Evolutionary conservation across 2,888 invertebrate genomes (phyloP), one percentile per base, ranked within the genome.

Genomic region (Isotomurus palustris): DNA sequence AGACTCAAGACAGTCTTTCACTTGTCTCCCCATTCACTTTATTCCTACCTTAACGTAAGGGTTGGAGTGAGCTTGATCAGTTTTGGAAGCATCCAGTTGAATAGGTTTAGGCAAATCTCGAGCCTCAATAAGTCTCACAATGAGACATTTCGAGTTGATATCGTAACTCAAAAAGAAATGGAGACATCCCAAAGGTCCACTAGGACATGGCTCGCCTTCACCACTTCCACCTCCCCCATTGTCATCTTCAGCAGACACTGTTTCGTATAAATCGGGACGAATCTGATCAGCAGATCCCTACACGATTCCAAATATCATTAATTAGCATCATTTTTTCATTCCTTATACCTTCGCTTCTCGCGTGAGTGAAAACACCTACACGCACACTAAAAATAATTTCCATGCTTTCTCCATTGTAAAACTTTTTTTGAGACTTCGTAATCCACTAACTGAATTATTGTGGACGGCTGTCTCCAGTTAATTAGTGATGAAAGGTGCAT

Each of bases 31-130:
- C n/a, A n/a, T n/a, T n/a, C n/a, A n/a, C n/a, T n/a, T n/a, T n/a
- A n/a, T n/a, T 21, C 72, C 73, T 35, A 77, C 72, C 56, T 70
- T 69, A 25, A 72, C 70, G 51, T 72, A 72, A 12, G 78, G 77
- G 66, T 78, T 77, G 14, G 77, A 77, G 64, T 77, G 76, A 10
- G 76, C 74, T 72, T 75, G 72, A 68, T 77, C 77, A 52, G 74
- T 74, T 63, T 73, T 73, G 60, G 72, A 72, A 60, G 73, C 72
- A 53, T 72, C 70, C 25, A 67, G 61, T 54, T 74, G 73, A 40
- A 75, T 71, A 1, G 77, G 77, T 28, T 72, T 72, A 1, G 76
- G 75, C 21, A 78, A 71, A 51, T 77, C 76, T 47, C 73, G 71
- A 2, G 76, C 77, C 66, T 77, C 77, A 54, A 78, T 75, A 35